These are phyloP conservation scores for Ectobius pallidus DNA, from an alignment of 2,888 invertebrate species.

Conservation along the genomic window DNA sequence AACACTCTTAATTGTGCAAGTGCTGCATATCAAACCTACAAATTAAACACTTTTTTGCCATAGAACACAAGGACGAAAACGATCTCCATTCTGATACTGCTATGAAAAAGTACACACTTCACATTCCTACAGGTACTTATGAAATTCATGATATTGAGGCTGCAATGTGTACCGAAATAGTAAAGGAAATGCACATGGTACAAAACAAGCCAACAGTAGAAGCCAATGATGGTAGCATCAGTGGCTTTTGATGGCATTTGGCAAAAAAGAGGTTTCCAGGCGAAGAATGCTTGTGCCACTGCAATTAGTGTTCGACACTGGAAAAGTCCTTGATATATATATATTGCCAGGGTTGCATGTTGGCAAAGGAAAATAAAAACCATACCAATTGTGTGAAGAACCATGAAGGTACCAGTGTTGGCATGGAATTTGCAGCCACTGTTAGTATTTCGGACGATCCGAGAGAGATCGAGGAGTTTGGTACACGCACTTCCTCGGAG, in stretches of 20 bases:
- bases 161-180: too few species aligned
- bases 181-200: too few species aligned
- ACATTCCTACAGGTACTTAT: too few species aligned
- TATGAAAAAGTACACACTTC: too few species aligned
- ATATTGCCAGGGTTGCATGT: neutral
- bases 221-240: neutral
- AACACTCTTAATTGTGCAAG: too few species aligned
- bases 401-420: slow-evolving; percentile 9
- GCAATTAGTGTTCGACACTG: slow-evolving; percentile 17
- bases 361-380: neutral
- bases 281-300: neutral
- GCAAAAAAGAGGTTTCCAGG: neutral
- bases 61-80: too few species aligned
- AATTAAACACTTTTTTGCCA: too few species aligned
- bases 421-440: slow-evolving; percentile 32
- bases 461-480: slow-evolving; percentile 12
- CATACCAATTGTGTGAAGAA: neutral
- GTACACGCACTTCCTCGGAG: slow-evolving; percentile 33
- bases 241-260: neutral
- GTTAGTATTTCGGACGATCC: slow-evolving; percentile 15
- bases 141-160: too few species aligned
- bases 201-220: too few species aligned
- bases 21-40: too few species aligned
- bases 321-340: slow-evolving; percentile 2
- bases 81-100: too few species aligned